Evolutionary conservation across 2,797 vertebrate species (phyloP).

Genomic region (Eremophila alpestris): DNA sequence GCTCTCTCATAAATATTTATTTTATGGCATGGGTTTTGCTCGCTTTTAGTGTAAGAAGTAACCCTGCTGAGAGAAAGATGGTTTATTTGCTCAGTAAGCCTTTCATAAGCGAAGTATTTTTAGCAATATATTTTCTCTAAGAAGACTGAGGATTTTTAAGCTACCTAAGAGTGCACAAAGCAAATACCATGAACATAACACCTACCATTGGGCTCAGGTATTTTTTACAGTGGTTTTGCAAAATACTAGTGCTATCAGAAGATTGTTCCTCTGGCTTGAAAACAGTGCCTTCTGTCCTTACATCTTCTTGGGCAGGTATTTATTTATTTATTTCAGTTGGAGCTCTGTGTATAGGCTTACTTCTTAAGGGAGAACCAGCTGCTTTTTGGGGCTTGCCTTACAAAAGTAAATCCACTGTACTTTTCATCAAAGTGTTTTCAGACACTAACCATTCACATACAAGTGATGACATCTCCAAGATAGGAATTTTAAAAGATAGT

Average conservation of each 20-base stretch:
- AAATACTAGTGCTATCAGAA: background rate
- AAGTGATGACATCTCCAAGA: background rate
- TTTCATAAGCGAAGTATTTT: slow-evolving; percentile 53
- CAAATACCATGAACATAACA: background rate
- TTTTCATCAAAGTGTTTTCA: background rate
- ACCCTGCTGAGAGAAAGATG: slow-evolving; percentile 45
- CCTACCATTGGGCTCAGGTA: background rate
- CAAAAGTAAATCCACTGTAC: background rate
- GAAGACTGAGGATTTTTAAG: background rate
- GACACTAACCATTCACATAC: background rate
- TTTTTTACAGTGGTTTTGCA: background rate
- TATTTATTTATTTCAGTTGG: background rate
- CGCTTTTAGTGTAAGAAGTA: slow-evolving; percentile 46
- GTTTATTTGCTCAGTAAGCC: slow-evolving; percentile 18
- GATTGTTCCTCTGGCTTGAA: background rate
- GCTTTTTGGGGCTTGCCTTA: background rate
- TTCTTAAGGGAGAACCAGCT: background rate
- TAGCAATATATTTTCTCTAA: background rate
- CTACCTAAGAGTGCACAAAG: background rate
- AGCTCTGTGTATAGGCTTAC: background rate
- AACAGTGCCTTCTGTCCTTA: background rate
- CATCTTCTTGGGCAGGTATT: background rate
- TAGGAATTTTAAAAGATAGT: background rate
- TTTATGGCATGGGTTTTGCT: slow-evolving; percentile 54
- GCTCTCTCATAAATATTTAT: slow-evolving; percentile 26